Percentiles rank a stretch among this genome's conserved stretches.
Evolutionary conservation across 2,113 vertebrate species (phyloP).

Genomic region (Brienomyrus longianalis): DNA sequence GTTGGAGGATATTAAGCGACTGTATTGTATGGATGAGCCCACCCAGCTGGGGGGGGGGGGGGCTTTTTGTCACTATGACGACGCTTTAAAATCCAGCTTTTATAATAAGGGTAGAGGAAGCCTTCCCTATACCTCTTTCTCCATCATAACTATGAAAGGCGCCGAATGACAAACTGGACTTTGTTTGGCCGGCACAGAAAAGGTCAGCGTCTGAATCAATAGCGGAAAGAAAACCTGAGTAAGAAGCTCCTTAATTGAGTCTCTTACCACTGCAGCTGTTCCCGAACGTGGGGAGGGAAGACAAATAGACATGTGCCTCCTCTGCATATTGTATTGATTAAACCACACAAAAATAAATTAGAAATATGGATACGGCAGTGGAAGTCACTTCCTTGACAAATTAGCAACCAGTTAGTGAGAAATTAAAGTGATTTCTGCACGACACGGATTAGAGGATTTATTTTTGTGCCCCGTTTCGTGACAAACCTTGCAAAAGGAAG

Average conservation of each 20-base stretch:
- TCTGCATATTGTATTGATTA: background rate
- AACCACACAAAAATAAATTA: background rate
- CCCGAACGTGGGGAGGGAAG: background rate
- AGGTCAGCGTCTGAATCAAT: conserved; percentile 52
- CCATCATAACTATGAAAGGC: conserved; percentile 52
- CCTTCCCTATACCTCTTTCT: conserved; percentile 49
- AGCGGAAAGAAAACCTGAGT: background rate
- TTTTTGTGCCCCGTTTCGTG: background rate
- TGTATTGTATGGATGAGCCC: conserved; percentile 35
- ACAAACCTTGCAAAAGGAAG: background rate
- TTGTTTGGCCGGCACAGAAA: conserved; percentile 46
- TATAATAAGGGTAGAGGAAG: conserved; percentile 42
- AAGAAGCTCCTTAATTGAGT: background rate
- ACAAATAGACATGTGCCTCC: background rate
- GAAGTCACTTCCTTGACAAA: background rate
- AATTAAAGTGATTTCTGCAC: background rate
- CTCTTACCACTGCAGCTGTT: background rate
- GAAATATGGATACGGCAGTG: background rate
- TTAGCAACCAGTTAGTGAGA: background rate
- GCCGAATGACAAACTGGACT: conserved; percentile 51
- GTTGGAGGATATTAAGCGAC: conserved; percentile 43
- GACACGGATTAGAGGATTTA: background rate
- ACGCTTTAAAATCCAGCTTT: conserved; percentile 55
- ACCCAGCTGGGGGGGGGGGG: conserved; percentile 46
- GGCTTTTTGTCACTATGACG: conserved; percentile 62